These are phyloP conservation scores for Psittacula derbiana DNA, from an alignment of 2,797 vertebrate genomes.

Conservation along the genomic window DNA sequence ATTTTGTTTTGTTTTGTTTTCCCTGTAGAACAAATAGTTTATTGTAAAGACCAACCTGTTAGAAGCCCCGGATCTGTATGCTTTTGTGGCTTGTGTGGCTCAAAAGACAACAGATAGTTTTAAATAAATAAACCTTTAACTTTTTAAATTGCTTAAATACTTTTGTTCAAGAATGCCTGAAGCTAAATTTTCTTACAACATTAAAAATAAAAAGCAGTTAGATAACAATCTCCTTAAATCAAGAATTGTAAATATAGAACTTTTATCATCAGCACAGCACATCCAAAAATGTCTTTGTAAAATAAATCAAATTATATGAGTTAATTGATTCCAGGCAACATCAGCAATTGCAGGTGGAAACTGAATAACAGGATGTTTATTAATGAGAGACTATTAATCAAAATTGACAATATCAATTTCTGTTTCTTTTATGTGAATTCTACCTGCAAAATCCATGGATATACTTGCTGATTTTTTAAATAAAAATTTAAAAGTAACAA, in stretches of 20 bases:
- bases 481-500: slow-evolving; percentile 39
- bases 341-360: slow-evolving; percentile 91
- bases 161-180: slow-evolving; percentile 50
- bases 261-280: slow-evolving; percentile 77
- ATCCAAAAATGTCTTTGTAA: slow-evolving; percentile 84
- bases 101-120: slow-evolving; percentile 47
- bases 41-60: slow-evolving; percentile 10
- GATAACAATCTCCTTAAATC: slow-evolving; percentile 75
- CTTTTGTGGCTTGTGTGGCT: slow-evolving; percentile 20
- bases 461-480: slow-evolving; percentile 57
- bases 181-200: slow-evolving; percentile 55
- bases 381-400: slow-evolving; percentile 95
- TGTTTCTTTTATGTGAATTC: slow-evolving; percentile 80
- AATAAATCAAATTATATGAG: slow-evolving; percentile 93
- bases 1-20: not conserved
- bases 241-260: slow-evolving; percentile 73
- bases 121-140: slow-evolving; percentile 28
- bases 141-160: slow-evolving; percentile 56
- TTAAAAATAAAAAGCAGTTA: slow-evolving; percentile 74
- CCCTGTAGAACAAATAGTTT: not conserved
- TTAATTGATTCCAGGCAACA: slow-evolving; percentile 94
- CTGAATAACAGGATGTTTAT: slow-evolving; percentile 94
- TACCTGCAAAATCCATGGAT: slow-evolving; percentile 73
- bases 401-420: slow-evolving; percentile 86
- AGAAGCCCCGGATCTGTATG: not conserved